Evolutionary conservation across 2,797 vertebrate genomes (phyloP).

Genomic region (Tapirus indicus): DNA sequence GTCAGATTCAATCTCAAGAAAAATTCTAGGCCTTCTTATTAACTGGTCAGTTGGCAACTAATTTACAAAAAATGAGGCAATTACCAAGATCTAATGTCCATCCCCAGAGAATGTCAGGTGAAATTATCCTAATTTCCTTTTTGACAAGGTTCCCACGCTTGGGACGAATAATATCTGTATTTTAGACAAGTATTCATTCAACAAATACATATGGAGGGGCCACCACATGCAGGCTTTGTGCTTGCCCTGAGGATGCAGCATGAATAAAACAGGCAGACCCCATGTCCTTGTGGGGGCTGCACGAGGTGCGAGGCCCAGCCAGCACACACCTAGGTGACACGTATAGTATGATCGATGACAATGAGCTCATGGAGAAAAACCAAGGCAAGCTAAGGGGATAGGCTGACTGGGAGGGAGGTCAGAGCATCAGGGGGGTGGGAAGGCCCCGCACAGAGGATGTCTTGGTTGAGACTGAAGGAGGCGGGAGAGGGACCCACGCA

Average conservation of each 20-base stretch:
- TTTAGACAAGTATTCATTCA: slow-evolving; percentile 25
- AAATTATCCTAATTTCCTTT: slow-evolving; percentile 68
- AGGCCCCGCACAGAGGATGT: not conserved
- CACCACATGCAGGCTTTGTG: not conserved
- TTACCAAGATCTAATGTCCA: slow-evolving; percentile 48
- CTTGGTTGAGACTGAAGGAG: not conserved
- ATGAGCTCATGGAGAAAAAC: not conserved
- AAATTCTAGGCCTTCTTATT: slow-evolving; percentile 68
- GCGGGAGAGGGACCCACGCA: fast-evolving
- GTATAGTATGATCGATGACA: fast-evolving
- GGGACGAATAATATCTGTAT: slow-evolving; percentile 31
- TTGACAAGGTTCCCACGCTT: slow-evolving; percentile 41
- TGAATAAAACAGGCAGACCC: not conserved
- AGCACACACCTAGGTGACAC: not conserved
- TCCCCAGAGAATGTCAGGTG: slow-evolving; percentile 40
- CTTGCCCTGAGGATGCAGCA: not conserved
- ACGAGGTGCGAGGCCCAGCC: fast-evolving
- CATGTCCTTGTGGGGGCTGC: fast-evolving
- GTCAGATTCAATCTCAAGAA: slow-evolving; percentile 62
- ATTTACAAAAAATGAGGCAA: slow-evolving; percentile 72
- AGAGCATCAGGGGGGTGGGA: not conserved
- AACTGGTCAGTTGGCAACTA: slow-evolving; percentile 67
- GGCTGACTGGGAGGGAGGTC: not conserved
- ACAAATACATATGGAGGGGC: slow-evolving; percentile 19
- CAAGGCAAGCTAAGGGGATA: not conserved